Base-by-base conservation (phyloP, 2,888 invertebrate species). In the Platycheirus albimanus region DNA sequence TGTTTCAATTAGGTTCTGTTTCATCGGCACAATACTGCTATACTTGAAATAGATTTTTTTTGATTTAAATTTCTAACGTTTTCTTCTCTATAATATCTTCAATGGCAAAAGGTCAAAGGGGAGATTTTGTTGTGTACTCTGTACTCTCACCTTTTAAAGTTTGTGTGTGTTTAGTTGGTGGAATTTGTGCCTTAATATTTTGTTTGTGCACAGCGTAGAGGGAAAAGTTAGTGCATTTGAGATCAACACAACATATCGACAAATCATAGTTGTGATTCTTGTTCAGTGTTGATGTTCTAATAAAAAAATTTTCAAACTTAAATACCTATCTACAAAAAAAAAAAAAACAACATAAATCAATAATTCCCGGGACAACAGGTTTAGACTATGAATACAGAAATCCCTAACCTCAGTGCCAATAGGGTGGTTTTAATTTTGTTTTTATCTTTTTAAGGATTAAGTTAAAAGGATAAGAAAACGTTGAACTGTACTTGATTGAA, bases 301-400 rank as follows among this genome's bases (percentile, higher is more conserved):
- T 6, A 28, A 24, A 2, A 15, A 19, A 33, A 13, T 43, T 54
- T 36, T 41, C 1, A n/a, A n/a, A n/a, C 11, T 51, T 41, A 19
- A 41, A n/a, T n/a, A n/a, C n/a, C n/a, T n/a, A n/a, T n/a, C n/a
- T n/a, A n/a, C n/a, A n/a, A n/a, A n/a, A 56, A 3, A 6, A 43
- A 24, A 49, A 36, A 52, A 43, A 15, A 19, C 1, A 13, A 54
- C 13, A 17, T 52, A 63, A 77, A 77, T 70, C 76, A 70, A 77
- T 77, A 63, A 63, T 45, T 70, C 76, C 76, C 76, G 45, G 70
- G 76, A 54, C 38, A 70, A 70, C 63, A 70, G 20, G 69, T 61
- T 52, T 17, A 52, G 19, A 13, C 10, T 15, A 47, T 28, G 47
- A 28, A 20, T 8, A 28, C 33, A 56, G 20, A 19, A 24, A 56